These are phyloP conservation scores for Vanessa cardui DNA, from an alignment of 2,888 invertebrate genomes.

Conservation along the genomic window DNA sequence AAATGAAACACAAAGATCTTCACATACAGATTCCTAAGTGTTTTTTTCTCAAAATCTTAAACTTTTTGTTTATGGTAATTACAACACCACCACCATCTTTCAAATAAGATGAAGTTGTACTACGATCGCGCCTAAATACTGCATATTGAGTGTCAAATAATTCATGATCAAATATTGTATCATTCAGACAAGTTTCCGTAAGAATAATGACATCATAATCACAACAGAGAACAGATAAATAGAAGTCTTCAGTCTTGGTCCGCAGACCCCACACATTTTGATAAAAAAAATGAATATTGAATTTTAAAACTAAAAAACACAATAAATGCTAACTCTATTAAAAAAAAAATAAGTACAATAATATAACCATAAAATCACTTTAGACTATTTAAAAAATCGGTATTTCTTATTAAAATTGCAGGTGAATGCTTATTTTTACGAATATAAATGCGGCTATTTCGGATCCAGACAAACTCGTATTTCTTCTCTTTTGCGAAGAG, in stretches of 20 bases:
- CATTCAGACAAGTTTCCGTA: not conserved
- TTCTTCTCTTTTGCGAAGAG: constrained; percentile 3
- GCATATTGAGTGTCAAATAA: not conserved
- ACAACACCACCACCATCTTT: constrained; percentile 4
- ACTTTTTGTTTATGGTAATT: not conserved
- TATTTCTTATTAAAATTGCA: constrained; percentile 6
- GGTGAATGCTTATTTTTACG: constrained; percentile 1
- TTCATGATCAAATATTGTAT: constrained; percentile 9
- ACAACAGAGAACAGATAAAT: no score
- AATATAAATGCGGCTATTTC: constrained; percentile 4
- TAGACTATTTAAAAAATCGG: not conserved
- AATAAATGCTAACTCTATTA: not conserved
- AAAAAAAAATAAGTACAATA: not conserved
- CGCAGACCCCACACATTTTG: not conserved
- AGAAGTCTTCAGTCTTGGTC: no score
- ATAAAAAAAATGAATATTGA: not conserved
- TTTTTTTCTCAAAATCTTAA: constrained; percentile 7
- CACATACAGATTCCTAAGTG: constrained; percentile 8
- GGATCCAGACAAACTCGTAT: constrained; percentile 8
- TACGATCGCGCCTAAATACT: constrained; percentile 4
- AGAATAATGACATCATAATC: not conserved
- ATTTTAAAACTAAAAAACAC: constrained; percentile 3
- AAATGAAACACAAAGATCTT: constrained; percentile 8
- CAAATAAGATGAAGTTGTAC: constrained; percentile 4
- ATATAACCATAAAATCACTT: constrained; percentile 1